Evolutionary conservation across 2,113 vertebrate species (phyloP).

Genomic region (Eubucco bourcierii): DNA sequence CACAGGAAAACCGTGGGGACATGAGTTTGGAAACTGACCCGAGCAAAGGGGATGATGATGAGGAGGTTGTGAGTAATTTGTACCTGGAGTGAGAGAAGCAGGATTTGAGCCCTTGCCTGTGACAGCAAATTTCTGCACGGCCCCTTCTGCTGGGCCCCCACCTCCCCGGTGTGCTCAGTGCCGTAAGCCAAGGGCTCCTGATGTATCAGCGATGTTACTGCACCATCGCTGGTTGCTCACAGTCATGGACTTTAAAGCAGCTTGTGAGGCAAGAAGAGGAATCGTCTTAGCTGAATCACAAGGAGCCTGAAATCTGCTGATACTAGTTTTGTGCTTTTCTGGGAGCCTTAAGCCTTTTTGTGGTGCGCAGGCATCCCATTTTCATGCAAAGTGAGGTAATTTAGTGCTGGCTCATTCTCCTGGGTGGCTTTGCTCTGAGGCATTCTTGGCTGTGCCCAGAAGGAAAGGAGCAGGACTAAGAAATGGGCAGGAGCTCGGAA

Average conservation of each 20-base stretch:
- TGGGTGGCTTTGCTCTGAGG: not conserved
- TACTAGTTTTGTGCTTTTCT: not conserved
- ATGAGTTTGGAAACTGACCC: rapidly evolving
- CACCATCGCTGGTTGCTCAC: too few species aligned
- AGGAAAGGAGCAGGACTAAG: not conserved
- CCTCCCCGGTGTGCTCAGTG: not conserved
- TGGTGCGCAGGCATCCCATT: slow-evolving; percentile 4
- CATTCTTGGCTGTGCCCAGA: not conserved
- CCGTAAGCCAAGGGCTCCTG: not conserved
- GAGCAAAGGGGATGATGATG: not conserved
- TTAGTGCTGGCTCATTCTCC: not conserved
- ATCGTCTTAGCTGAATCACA: not conserved
- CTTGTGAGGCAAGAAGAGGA: not conserved
- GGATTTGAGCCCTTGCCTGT: not conserved
- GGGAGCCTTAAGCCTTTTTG: not conserved
- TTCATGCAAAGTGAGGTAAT: slow-evolving; percentile 29
- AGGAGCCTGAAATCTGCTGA: not conserved
- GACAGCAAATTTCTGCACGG: not conserved
- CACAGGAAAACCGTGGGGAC: rapidly evolving
- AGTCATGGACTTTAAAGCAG: not conserved
- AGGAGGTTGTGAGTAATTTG: not conserved
- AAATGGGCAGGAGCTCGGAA: not conserved
- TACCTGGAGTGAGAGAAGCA: not conserved
- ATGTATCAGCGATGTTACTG: too few species aligned
- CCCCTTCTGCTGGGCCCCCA: rapidly evolving